Evolutionary conservation across 2,888 invertebrate genomes (phyloP).

Genomic region (Acanthosepion lycidas): DNA sequence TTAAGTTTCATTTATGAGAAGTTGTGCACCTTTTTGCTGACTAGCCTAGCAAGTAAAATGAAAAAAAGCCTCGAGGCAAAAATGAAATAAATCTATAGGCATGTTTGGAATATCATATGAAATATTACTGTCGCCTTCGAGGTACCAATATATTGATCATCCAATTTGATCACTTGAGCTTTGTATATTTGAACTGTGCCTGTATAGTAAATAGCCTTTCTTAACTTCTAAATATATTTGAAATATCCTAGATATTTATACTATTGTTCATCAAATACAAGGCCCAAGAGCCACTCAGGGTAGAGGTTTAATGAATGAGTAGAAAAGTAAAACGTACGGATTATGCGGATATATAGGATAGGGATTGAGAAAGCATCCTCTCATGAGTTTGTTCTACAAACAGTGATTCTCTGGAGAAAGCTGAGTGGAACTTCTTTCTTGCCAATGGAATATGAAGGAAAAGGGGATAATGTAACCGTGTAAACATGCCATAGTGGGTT

Average conservation of each 20-base stretch:
- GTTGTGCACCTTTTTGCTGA: background rate
- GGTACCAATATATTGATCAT: background rate
- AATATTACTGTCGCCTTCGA: background rate
- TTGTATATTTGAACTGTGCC: background rate
- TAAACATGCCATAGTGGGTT: too few species aligned
- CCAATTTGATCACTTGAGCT: background rate
- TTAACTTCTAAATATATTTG: background rate
- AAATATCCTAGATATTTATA: background rate
- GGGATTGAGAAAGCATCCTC: too few species aligned
- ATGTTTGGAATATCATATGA: constrained; percentile 4
- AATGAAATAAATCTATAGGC: background rate
- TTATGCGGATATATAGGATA: too few species aligned
- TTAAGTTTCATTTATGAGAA: background rate
- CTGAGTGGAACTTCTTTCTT: too few species aligned
- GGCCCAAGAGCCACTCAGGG: too few species aligned
- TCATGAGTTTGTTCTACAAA: too few species aligned
- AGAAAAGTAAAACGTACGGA: too few species aligned
- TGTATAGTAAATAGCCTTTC: background rate
- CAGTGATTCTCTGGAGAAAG: too few species aligned
- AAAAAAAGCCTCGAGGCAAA: background rate
- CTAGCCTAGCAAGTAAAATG: background rate
- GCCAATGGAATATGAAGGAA: too few species aligned
- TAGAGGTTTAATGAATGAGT: too few species aligned
- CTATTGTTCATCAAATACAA: background rate
- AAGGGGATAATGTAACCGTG: too few species aligned